Conservation (phyloP, 2,888 invertebrate genomes). For the Mythimna loreyi region DNA sequence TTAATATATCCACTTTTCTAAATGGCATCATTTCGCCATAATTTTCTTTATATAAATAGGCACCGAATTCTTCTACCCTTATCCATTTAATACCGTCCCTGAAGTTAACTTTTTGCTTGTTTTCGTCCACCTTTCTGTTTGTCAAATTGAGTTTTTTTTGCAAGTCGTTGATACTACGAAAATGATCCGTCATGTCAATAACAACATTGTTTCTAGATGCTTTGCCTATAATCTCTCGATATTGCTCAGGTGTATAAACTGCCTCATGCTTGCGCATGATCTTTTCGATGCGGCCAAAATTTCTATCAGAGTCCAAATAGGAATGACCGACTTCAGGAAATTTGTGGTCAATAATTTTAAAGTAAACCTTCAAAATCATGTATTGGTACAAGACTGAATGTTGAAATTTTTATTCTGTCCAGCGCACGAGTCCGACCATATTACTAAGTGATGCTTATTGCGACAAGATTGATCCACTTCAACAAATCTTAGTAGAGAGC, state of each 20-base stretch:
- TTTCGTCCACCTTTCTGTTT: constrained; percentile 42
- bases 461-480: constrained; percentile 44
- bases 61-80: constrained; percentile 60
- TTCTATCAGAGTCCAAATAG: constrained; percentile 70
- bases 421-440: constrained; percentile 56
- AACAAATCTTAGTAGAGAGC: constrained; percentile 45
- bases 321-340: constrained; percentile 71
- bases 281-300: constrained; percentile 71
- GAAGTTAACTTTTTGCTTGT: constrained; percentile 58
- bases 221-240: constrained; percentile 58
- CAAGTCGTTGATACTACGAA: constrained; percentile 33
- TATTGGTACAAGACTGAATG: constrained; percentile 38
- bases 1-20: constrained; percentile 44
- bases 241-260: constrained; percentile 63
- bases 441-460: constrained; percentile 44
- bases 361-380: constrained; percentile 60
- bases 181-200: constrained; percentile 45
- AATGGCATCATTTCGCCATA: constrained; percentile 51
- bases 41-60: constrained; percentile 44
- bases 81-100: constrained; percentile 65
- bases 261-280: constrained; percentile 64
- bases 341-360: constrained; percentile 12
- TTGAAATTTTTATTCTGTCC: constrained; percentile 59
- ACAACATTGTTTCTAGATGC: constrained; percentile 42
- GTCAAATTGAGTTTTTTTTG: constrained; percentile 46